Percentiles rank a stretch among this genome's conserved stretches.
Evolutionary conservation across 2,888 invertebrate species (phyloP).

Genomic region (Cerastoderma edule): DNA sequence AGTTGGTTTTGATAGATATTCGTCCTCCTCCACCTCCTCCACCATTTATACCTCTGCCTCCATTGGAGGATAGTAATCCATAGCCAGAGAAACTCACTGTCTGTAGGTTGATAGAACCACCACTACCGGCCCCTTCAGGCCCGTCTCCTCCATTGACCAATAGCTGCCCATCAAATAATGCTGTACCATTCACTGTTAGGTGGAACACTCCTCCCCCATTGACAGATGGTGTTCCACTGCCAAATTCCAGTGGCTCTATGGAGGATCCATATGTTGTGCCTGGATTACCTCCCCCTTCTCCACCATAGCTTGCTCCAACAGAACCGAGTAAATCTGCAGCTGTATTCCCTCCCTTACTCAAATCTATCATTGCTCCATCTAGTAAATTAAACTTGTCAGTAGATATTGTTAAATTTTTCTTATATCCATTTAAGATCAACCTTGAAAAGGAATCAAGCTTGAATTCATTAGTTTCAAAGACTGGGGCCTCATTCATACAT

Average conservation of each 20-base stretch:
- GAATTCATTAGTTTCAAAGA: slow-evolving; percentile 30
- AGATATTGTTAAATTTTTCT: slow-evolving; percentile 41
- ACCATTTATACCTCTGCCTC: slow-evolving; percentile 65
- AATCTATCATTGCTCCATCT: slow-evolving; percentile 42
- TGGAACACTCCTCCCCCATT: slow-evolving; percentile 69
- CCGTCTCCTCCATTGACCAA: slow-evolving; percentile 57
- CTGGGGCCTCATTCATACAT: slow-evolving; percentile 28
- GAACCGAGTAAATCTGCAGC: slow-evolving; percentile 34
- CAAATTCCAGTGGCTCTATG: slow-evolving; percentile 48
- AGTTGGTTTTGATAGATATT: slow-evolving; percentile 44
- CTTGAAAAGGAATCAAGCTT: slow-evolving; percentile 40
- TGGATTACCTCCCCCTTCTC: slow-evolving; percentile 63
- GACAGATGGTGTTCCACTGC: slow-evolving; percentile 59
- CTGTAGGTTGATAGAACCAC: slow-evolving; percentile 53
- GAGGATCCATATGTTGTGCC: slow-evolving; percentile 62
- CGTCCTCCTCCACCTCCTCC: slow-evolving; percentile 71
- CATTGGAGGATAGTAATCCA: slow-evolving; percentile 61
- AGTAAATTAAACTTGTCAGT: slow-evolving; percentile 36
- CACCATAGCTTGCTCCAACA: slow-evolving; percentile 71
- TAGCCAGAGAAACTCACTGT: slow-evolving; percentile 64
- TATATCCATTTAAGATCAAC: slow-evolving; percentile 29
- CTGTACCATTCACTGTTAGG: slow-evolving; percentile 39
- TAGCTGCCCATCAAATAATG: slow-evolving; percentile 63
- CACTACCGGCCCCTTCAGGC: slow-evolving; percentile 27
- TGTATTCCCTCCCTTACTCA: slow-evolving; percentile 49